A percentile compares a stretch with the other conserved stretches of the same genome.
phyloP scores from a whole-genome alignment of 1,140 invertebrate species.

The Drosophila pachea region DNA sequence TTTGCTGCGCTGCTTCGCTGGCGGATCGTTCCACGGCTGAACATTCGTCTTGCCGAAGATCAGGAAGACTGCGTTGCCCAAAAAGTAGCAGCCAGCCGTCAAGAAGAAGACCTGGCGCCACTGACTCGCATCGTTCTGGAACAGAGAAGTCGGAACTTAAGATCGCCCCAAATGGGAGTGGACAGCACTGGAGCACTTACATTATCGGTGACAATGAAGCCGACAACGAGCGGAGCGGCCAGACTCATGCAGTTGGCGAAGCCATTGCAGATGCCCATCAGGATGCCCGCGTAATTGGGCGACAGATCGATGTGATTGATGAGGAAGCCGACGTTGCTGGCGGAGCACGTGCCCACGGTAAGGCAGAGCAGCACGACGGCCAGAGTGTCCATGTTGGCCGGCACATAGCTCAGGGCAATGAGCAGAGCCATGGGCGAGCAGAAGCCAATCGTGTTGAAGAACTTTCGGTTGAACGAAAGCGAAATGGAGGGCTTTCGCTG shows the following conservation, averaged over 20 bases:
- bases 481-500: slow-evolving; percentile 80
- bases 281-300: slow-evolving; percentile 86
- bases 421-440: slow-evolving; percentile 82
- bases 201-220: slow-evolving; percentile 82
- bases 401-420: slow-evolving; percentile 83
- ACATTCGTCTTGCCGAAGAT: slow-evolving; percentile 82
- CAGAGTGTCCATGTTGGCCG: slow-evolving; percentile 76
- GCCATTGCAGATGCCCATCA: slow-evolving; percentile 86
- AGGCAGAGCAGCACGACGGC: slow-evolving; percentile 82
- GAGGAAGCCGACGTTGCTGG: slow-evolving; percentile 84
- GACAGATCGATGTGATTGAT: slow-evolving; percentile 86
- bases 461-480: slow-evolving; percentile 81
- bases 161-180: too few species aligned
- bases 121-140: slow-evolving; percentile 80
- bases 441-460: slow-evolving; percentile 83
- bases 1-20: slow-evolving; percentile 9
- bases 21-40: slow-evolving; percentile 83
- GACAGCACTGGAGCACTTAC: slow-evolving; percentile 74
- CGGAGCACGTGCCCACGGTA: slow-evolving; percentile 87
- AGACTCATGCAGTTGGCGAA: slow-evolving; percentile 85
- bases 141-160: neutral
- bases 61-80: slow-evolving; percentile 85
- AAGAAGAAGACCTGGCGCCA: slow-evolving; percentile 89
- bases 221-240: slow-evolving; percentile 83
- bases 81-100: slow-evolving; percentile 83